phyloP scores from a whole-genome alignment of 2,888 invertebrate species.

The Leuctra nigra region DNA sequence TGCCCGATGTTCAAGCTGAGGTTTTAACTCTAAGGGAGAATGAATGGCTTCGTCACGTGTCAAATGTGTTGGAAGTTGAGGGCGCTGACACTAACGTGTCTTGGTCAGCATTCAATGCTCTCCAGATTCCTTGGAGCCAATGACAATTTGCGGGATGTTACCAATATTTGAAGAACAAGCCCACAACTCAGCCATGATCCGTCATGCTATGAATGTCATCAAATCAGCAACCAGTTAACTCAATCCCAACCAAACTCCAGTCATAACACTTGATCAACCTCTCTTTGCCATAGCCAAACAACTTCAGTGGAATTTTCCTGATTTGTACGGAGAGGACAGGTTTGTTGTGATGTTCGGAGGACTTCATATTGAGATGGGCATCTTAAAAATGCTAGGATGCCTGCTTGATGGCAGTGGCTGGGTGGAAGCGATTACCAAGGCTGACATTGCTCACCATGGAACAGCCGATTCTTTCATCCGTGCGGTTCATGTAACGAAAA shows the following conservation, averaged over 20 bases:
- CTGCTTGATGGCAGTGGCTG: neutral
- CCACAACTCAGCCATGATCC: neutral
- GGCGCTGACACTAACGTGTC: neutral
- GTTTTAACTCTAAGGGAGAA: neutral
- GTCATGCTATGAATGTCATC: neutral
- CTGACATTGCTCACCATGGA: neutral
- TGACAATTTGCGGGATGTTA: neutral
- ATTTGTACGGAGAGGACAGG: conserved; percentile 16
- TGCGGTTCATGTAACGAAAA: neutral
- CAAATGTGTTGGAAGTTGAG: neutral
- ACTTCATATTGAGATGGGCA: neutral
- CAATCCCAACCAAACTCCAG: neutral
- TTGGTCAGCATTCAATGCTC: neutral
- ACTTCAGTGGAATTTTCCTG: neutral
- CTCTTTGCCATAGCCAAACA: conserved; percentile 10
- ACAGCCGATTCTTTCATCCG: neutral
- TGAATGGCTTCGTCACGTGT: neutral
- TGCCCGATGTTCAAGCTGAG: neutral
- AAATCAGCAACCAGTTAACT: neutral
- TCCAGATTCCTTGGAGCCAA: neutral
- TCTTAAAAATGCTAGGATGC: neutral
- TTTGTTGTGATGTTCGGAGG: conserved; percentile 2
- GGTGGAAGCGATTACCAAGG: neutral
- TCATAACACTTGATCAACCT: neutral
- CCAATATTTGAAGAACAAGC: neutral